Evolutionary conservation across 2,797 vertebrate species (phyloP), one percentile per base, ranked within the genome.

Genomic region (Danio choprae): DNA sequence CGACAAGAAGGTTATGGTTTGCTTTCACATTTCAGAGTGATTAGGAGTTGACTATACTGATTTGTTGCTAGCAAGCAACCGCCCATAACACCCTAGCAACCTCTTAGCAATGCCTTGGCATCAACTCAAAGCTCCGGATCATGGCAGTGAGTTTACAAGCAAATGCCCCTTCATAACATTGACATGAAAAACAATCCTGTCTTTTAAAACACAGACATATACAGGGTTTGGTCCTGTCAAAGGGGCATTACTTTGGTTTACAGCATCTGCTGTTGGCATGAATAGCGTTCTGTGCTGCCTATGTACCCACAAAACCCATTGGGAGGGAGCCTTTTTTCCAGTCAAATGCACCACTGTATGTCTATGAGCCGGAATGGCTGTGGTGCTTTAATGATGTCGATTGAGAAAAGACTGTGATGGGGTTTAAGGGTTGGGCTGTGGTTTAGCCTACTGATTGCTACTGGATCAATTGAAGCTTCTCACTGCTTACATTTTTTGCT

Each of bases 251-350:
- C 41, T 68, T 22, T 62, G 13, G 59, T 55, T 44, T 80, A 8
- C 50, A 58, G n/a, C 78, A 74, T 74, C 58, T 64, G 78, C 69
- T 65, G 60, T 58, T 38, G 70, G 16, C 69, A 58, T 80, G 40
- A 80, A 74, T 73, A 56, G 51, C 56, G 60, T 72, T 56, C 40
- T 73, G 22, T 74, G 43, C 60, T 67, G 20, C 78, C 41, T 16
- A 7, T 41, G 20, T 72, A 11, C 38, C 68, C 68, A 63, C 77
- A 79, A 55, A 56, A 65, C 22, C 51, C 6, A 36, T 22, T 40
- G 60, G 60, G 60, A 58, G 60, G 40, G 20, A 64, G 12, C 7
- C 58, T 74, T 73, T 29, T 22, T 8, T 4, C 56, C 29, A 53
- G 18, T 71, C 16, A 65, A 65, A 65, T 64, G 16, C 46, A 65